Conservation (phyloP, 2,113 vertebrate genomes). For the Bujurquina vittata region DNA sequence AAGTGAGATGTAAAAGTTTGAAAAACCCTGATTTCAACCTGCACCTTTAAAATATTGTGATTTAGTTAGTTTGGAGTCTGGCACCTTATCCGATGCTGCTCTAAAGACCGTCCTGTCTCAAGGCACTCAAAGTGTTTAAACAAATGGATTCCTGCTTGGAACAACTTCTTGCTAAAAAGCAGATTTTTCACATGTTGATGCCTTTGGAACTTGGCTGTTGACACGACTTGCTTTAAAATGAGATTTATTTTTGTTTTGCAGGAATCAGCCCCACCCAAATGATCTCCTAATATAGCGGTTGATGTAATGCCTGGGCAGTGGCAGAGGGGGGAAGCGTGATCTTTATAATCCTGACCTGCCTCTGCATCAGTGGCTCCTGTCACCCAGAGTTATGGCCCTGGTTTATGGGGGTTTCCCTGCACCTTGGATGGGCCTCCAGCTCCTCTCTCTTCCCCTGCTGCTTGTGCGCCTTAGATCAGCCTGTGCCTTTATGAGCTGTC, state of each 20-base stretch:
- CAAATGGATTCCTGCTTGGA: neutral
- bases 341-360: constrained; percentile 14
- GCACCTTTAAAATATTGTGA: neutral
- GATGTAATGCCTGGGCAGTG: neutral
- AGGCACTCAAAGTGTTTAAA: neutral
- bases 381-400: constrained; percentile 49
- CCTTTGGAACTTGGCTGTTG: neutral
- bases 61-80: neutral
- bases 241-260: neutral
- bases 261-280: neutral
- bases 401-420: constrained; percentile 58
- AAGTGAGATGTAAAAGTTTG: too few relatives aligned
- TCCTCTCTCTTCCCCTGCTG: neutral
- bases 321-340: constrained; percentile 2
- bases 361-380: constrained; percentile 39
- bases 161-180: neutral
- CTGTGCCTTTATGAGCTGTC: constrained; percentile 56
- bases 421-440: constrained; percentile 2
- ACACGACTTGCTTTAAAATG: neutral
- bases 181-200: neutral
- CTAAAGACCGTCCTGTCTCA: neutral
- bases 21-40: neutral
- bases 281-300: neutral
- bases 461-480: constrained; percentile 38
- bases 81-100: neutral